Evolutionary conservation across 2,888 invertebrate genomes (phyloP).

Genomic region (Spicauda simplicius): DNA sequence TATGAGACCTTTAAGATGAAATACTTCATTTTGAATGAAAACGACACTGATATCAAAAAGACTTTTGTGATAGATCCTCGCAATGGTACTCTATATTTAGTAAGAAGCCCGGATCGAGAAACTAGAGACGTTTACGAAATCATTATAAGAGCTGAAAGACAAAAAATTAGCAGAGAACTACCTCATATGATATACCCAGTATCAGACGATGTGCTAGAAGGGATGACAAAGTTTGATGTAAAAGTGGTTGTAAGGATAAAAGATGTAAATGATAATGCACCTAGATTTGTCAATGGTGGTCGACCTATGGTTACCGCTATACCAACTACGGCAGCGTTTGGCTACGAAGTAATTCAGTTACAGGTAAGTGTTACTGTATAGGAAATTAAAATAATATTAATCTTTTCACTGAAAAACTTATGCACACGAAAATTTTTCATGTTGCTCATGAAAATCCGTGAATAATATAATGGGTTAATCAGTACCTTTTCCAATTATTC

Average conservation of each 20-base stretch:
- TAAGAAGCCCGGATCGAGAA: conserved; percentile 91
- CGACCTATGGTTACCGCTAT: conserved; percentile 93
- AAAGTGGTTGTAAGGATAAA: conserved; percentile 90
- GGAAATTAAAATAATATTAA: neutral
- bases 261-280: conserved; percentile 93
- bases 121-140: conserved; percentile 86
- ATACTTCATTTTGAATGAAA: conserved; percentile 86
- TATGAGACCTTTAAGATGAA: conserved; percentile 87
- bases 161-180: conserved; percentile 87
- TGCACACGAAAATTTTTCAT: no score
- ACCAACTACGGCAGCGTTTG: conserved; percentile 92
- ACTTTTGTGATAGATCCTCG: conserved; percentile 90
- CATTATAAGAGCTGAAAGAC: conserved; percentile 78
- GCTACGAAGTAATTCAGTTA: conserved; percentile 91
- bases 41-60: conserved; percentile 83
- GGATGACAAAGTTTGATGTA: conserved; percentile 90
- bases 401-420: no score
- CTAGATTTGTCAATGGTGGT: conserved; percentile 90
- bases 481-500: no score
- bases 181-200: conserved; percentile 92
- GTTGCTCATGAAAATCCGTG: no score
- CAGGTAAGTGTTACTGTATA: conserved; percentile 73
- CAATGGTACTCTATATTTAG: conserved; percentile 90
- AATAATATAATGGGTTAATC: no score
- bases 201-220: conserved; percentile 88